Percentiles rank a stretch among this genome's conserved stretches.
These are phyloP conservation scores for Drosophila tani DNA, from an alignment of 1,140 invertebrate genomes.

Conservation along the genomic window DNA sequence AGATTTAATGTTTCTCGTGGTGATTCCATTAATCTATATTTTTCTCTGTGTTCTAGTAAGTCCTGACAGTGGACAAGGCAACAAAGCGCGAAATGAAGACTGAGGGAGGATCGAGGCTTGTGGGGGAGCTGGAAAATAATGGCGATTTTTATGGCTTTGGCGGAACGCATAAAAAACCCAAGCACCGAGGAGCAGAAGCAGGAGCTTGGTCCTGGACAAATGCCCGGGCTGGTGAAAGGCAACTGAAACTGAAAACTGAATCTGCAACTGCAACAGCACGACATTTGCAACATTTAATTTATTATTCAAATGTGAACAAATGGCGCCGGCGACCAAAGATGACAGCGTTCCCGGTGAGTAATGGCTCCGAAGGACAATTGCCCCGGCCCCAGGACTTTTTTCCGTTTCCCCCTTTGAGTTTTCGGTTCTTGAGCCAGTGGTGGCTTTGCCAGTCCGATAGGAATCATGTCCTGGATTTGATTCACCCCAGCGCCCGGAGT, in stretches of 20 bases:
- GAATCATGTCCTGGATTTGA: conserved; percentile 56
- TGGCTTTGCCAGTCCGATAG: conserved; percentile 34
- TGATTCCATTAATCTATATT: conserved; percentile 9
- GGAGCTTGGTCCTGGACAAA: conserved; percentile 29
- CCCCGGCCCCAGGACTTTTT: conserved; percentile 26
- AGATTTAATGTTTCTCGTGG: not conserved
- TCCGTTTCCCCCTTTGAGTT: too few species aligned
- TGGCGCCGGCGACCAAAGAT: conserved; percentile 75
- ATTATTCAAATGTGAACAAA: conserved; percentile 83
- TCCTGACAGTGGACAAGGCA: conserved; percentile 52
- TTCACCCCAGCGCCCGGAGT: conserved; percentile 39
- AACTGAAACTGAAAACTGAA: conserved; percentile 54
- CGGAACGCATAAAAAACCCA: conserved; percentile 68
- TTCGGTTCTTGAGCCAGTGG: conserved; percentile 38
- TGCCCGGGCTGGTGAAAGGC: conserved; percentile 52
- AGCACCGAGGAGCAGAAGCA: conserved; percentile 22
- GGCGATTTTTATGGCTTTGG: conserved; percentile 72
- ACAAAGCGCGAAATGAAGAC: conserved; percentile 56
- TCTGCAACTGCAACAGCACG: conserved; percentile 49
- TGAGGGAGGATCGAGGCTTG: conserved; percentile 9
- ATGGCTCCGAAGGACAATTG: conserved; percentile 68
- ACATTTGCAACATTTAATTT: conserved; percentile 82
- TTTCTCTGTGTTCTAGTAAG: not conserved
- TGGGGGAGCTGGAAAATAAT: conserved; percentile 64
- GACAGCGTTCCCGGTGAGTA: conserved; percentile 68